Evolutionary conservation across 92 coral and sea anemone species (phyloP).

Genomic region (Parazoanthus swiftii): DNA sequence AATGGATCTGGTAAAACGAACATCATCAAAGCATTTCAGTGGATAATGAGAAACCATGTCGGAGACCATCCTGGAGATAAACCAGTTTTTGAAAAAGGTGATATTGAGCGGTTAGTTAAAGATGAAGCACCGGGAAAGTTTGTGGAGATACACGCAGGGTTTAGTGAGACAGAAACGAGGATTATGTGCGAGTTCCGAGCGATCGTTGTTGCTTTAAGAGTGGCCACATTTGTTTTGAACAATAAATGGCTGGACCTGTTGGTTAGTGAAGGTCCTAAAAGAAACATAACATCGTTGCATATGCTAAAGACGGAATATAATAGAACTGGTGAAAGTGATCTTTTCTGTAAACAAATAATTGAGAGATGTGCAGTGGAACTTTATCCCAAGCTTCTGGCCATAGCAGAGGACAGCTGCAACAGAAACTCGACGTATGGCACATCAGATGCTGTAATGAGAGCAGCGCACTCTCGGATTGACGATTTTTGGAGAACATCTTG

Average conservation of each 20-base stretch:
- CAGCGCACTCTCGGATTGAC: neutral
- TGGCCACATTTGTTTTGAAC: neutral
- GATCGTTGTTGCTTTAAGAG: neutral
- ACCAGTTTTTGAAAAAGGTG: too few species aligned
- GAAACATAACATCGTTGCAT: too few species aligned
- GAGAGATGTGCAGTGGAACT: conserved; percentile 23
- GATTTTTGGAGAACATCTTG: neutral
- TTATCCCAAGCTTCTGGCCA: conserved; percentile 7
- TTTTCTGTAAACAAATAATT: too few species aligned
- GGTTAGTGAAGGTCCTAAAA: too few species aligned
- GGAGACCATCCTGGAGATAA: too few species aligned
- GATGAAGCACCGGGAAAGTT: neutral
- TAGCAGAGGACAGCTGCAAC: conserved; percentile 2
- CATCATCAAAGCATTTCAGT: neutral
- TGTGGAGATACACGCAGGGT: neutral
- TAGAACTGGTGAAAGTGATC: too few species aligned
- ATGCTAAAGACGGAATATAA: too few species aligned
- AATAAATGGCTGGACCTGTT: neutral
- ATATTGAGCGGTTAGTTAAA: too few species aligned
- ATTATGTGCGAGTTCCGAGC: neutral
- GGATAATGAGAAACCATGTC: neutral
- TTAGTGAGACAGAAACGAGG: neutral
- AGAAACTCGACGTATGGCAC: conserved; percentile 22
- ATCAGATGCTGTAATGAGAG: conserved; percentile 23
- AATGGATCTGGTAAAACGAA: conserved; percentile 5